These are phyloP conservation scores for Cheirogaleus medius DNA, from an alignment of 2,113 vertebrate species.

Conservation along the genomic window DNA sequence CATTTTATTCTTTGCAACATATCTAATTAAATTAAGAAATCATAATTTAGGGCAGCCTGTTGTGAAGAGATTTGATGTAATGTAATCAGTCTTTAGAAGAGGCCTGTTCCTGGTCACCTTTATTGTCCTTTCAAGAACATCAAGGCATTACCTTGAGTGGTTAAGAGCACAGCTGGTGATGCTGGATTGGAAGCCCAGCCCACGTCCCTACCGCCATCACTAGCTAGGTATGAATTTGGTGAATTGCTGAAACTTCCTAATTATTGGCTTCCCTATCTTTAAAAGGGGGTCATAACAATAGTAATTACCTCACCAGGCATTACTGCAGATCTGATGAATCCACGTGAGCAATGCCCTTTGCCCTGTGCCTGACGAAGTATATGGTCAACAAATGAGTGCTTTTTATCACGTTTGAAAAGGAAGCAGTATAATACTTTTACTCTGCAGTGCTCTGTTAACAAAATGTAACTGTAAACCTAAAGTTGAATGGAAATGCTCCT, in stretches of 20 bases:
- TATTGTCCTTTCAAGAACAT: neutral
- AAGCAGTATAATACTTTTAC: neutral
- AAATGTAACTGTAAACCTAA: neutral
- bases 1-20: neutral
- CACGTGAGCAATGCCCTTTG: neutral
- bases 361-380: neutral
- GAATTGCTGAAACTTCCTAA: neutral
- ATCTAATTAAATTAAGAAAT: slow-evolving; percentile 38
- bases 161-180: neutral
- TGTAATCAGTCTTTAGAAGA: neutral
- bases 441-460: neutral
- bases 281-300: neutral
- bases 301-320: neutral
- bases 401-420: neutral
- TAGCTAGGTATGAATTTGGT: neutral
- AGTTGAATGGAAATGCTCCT: neutral
- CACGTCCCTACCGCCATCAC: neutral
- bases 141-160: neutral
- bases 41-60: neutral
- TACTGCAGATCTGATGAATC: neutral
- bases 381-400: neutral
- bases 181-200: neutral
- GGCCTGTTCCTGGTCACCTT: neutral
- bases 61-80: neutral
- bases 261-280: neutral